Evolutionary conservation across 30 jellyfish, hydroid and myxozoan species (phyloP), one percentile per base, ranked within the genome.

Genomic region (Rhopilema esculentum): DNA sequence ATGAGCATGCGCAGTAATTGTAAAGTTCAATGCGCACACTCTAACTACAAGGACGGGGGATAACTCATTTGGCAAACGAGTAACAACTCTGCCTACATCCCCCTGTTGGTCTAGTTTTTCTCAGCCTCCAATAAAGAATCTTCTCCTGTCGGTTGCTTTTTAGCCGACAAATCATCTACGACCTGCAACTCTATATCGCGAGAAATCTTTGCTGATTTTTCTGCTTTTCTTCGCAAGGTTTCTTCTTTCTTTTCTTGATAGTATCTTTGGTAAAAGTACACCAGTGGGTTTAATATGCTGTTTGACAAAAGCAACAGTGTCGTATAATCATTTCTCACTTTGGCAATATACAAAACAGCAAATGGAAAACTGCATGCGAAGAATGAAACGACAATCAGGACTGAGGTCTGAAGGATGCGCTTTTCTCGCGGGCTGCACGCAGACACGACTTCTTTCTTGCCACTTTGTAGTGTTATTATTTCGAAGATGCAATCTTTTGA

Each of bases 341-440:
- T 66, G 17, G 61, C 73, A 69, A 87, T 49, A 75, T 67, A 87
- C n/a, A 24, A 40, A 16, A 87, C 57, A 31, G 96, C 96, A 51
- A 64, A 76, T 32, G 96, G 96, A 23, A 77, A 77, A 30, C 85
- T 76, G 80, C 96, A 87, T 8, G 70, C 63, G 73, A 87, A 18
- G 88, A 87, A 87, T 0, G 90, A 87, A 26, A 80, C 40, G 72
- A 87, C 96, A 65, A 87, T 87, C 49, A 80, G 67, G 12, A 79
- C 83, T 19, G 96, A 87, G 75, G 85, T 72, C 70, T 69, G 19
- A 4, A 87, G 75, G 50, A 87, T 87, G 27, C 90, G 75, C 82
- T 87, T 87, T 61, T 87, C 96, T 48, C 96, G 86, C 67, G 87
- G 90, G 68, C 90, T 87, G 31, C 96, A 87, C 82, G 96, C 91